These are phyloP conservation scores for Cerastis rubricosa DNA, from an alignment of 2,888 invertebrate species.

Conservation along the genomic window DNA sequence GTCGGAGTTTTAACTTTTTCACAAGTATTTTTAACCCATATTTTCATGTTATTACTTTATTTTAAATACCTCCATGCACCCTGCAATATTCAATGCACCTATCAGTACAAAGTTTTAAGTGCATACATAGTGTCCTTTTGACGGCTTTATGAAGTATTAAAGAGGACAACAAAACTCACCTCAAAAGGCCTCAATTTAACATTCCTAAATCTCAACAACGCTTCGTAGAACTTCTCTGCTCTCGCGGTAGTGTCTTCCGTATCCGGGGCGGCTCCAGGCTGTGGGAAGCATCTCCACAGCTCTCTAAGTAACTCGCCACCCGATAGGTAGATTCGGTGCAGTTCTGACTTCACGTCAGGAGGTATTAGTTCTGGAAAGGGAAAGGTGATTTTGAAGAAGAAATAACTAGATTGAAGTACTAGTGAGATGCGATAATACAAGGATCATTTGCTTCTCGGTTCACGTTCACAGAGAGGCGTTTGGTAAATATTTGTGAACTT, in stretches of 20 bases:
- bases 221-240: slow-evolving; percentile 96
- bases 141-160: no score
- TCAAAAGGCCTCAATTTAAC: slow-evolving; percentile 96
- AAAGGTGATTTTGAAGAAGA: slow-evolving; percentile 40
- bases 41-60: neutral
- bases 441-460: neutral
- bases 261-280: slow-evolving; percentile 94
- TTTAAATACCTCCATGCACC: neutral
- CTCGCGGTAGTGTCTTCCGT: slow-evolving; percentile 96
- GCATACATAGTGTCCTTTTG: no score
- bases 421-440: neutral
- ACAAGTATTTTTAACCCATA: no score
- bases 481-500: neutral
- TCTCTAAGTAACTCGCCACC: slow-evolving; percentile 97
- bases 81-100: neutral
- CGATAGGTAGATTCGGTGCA: slow-evolving; percentile 96
- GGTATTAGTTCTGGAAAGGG: slow-evolving; percentile 94
- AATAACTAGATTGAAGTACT: neutral
- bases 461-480: neutral
- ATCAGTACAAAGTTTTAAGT: neutral
- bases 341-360: slow-evolving; percentile 95
- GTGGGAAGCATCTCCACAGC: slow-evolving; percentile 98
- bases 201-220: slow-evolving; percentile 96
- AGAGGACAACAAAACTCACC: slow-evolving; percentile 84
- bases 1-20: neutral